Evolutionary conservation across 2,797 vertebrate genomes (phyloP).

Genomic region (Chlorospingus semifuscus): DNA sequence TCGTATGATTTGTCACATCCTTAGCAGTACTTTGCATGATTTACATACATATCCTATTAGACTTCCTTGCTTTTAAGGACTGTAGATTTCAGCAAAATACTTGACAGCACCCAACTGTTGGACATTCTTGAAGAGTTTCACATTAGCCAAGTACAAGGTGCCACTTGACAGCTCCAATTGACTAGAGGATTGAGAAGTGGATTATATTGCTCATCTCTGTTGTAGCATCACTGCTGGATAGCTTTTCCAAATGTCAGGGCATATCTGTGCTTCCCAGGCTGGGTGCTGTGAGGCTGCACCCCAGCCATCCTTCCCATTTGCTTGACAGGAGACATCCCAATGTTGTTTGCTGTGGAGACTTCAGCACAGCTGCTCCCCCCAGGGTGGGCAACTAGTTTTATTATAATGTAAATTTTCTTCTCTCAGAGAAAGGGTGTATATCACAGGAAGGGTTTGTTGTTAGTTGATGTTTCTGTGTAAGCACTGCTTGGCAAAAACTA

Average conservation of each 20-base stretch:
- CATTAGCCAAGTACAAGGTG: slow-evolving; percentile 29
- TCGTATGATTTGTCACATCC: slow-evolving; percentile 53
- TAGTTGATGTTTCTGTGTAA: not conserved
- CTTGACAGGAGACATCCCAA: not conserved
- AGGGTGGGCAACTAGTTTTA: not conserved
- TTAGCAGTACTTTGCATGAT: slow-evolving; percentile 32
- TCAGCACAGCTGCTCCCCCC: not conserved
- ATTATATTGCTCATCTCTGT: not conserved
- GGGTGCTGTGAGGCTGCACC: not conserved
- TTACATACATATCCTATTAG: slow-evolving; percentile 53
- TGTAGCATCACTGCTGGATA: not conserved
- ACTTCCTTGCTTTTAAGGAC: slow-evolving; percentile 47
- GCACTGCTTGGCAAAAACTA: not conserved
- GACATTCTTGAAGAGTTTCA: slow-evolving; percentile 47
- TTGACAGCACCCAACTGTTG: slow-evolving; percentile 67
- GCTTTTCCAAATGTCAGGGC: slow-evolving; percentile 1
- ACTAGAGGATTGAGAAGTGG: slow-evolving; percentile 31
- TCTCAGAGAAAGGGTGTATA: not conserved
- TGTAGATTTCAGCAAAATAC: slow-evolving; percentile 54
- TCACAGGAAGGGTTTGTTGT: not conserved
- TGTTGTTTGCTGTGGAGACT: not conserved
- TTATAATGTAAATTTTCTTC: not conserved
- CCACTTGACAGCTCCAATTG: slow-evolving; percentile 50
- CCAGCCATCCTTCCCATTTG: not conserved
- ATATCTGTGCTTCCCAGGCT: not conserved